Conservation (phyloP, 2,797 vertebrate species). For the Mus minutoides region DNA sequence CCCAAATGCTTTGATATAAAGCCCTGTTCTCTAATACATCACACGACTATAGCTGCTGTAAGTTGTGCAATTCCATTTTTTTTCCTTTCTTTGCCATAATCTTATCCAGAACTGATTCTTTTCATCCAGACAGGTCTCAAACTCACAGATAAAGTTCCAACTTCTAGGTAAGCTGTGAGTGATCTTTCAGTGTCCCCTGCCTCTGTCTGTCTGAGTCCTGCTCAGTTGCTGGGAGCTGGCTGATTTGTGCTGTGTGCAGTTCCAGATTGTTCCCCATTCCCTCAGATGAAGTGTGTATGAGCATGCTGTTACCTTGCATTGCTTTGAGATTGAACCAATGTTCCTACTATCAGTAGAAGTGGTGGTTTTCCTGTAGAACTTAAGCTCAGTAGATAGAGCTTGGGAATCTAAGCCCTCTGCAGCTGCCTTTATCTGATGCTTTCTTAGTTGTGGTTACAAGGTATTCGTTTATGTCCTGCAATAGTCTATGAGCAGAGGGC, state of each 20-base stretch:
- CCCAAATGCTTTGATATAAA: not conserved
- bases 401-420: not conserved
- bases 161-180: not conserved
- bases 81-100: not conserved
- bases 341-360: not conserved
- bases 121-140: not conserved
- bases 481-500: too few relatives aligned
- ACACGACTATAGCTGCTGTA: not conserved
- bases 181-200: not conserved
- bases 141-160: not conserved
- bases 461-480: not conserved
- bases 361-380: not conserved
- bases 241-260: not conserved
- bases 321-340: not conserved
- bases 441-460: accelerated
- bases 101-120: not conserved
- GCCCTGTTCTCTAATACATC: not conserved
- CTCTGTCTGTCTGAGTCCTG: not conserved
- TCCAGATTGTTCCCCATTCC: not conserved
- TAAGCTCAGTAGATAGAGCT: not conserved
- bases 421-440: not conserved
- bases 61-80: not conserved
- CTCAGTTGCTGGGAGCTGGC: not conserved
- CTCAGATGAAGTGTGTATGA: not conserved
- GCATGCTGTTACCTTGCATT: accelerated